Evolutionary conservation across 1,140 invertebrate genomes (phyloP).

Genomic region (Drosophila lacertosa): DNA sequence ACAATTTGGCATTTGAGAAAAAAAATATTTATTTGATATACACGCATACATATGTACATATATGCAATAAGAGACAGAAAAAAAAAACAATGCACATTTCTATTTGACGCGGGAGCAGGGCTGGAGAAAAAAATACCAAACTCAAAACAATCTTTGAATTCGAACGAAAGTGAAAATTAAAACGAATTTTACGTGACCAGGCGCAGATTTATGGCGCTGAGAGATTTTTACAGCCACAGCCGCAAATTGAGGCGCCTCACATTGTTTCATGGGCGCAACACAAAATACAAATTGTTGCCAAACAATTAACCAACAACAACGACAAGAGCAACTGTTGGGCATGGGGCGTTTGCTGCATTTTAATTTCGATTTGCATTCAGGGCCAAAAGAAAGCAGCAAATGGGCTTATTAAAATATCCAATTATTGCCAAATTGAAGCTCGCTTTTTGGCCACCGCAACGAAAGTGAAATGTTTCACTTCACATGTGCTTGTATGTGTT

Average conservation of each 20-base stretch:
- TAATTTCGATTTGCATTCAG: conserved; percentile 77
- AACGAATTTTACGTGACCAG: conserved; percentile 61
- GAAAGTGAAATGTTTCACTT: conserved; percentile 70
- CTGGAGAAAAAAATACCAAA: conserved; percentile 2
- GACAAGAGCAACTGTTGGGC: conserved; percentile 7
- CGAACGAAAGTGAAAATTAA: conserved; percentile 64
- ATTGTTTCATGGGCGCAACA: conserved; percentile 45
- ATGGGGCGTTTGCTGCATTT: conserved; percentile 67
- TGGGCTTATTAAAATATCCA: conserved; percentile 76
- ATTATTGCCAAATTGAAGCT: conserved; percentile 77
- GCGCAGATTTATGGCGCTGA: conserved; percentile 50
- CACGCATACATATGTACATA: not conserved
- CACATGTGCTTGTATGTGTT: not conserved
- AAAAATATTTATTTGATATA: not conserved
- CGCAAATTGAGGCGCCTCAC: conserved; percentile 20
- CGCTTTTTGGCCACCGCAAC: conserved; percentile 48
- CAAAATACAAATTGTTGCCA: conserved; percentile 36
- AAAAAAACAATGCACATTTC: conserved; percentile 25
- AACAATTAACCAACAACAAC: conserved; percentile 47
- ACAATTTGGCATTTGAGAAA: conserved; percentile 36
- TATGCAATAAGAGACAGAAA: conserved; percentile 4
- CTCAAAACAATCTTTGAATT: conserved; percentile 37
- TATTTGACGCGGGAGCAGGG: not conserved
- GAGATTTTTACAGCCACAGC: conserved; percentile 28
- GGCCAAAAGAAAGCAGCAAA: conserved; percentile 74